These are phyloP conservation scores for Acanthornis magna DNA, from an alignment of 2,797 vertebrate species.

Conservation along the genomic window DNA sequence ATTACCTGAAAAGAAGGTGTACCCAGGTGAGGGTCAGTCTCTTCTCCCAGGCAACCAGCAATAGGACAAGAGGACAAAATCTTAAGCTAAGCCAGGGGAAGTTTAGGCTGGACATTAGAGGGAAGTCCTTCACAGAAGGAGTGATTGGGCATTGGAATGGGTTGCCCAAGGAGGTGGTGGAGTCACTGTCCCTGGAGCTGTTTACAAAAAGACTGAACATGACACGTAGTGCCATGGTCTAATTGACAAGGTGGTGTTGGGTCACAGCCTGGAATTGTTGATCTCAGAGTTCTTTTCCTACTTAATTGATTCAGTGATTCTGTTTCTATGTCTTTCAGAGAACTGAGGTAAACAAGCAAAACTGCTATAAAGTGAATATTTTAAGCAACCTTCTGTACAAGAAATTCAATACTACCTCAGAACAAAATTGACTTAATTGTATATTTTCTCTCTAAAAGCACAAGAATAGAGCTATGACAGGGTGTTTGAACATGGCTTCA, in stretches of 20 bases:
- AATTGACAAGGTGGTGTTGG: not conserved
- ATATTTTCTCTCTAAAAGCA: not conserved
- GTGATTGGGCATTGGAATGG: not conserved
- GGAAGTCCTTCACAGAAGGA: not conserved
- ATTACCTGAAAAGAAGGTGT: not conserved
- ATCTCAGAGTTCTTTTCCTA: not conserved
- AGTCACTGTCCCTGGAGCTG: no score
- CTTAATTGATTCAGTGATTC: not conserved
- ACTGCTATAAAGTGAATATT: not conserved
- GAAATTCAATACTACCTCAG: not conserved
- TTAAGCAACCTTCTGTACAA: not conserved
- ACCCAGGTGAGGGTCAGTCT: no score
- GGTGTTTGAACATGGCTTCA: not conserved
- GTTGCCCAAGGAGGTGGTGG: not conserved
- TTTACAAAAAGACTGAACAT: not conserved
- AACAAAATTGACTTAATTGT: not conserved
- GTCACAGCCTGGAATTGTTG: not conserved
- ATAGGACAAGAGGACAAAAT: not conserved
- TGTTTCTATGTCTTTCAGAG: not conserved
- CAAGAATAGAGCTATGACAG: not conserved
- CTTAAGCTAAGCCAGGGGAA: no score
- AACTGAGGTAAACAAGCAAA: not conserved
- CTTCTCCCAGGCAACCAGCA: not conserved
- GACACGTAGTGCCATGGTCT: not conserved
- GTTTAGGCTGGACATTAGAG: not conserved